Evolutionary conservation across 2,888 invertebrate species (phyloP).

Genomic region (Chrysodeixis includens): DNA sequence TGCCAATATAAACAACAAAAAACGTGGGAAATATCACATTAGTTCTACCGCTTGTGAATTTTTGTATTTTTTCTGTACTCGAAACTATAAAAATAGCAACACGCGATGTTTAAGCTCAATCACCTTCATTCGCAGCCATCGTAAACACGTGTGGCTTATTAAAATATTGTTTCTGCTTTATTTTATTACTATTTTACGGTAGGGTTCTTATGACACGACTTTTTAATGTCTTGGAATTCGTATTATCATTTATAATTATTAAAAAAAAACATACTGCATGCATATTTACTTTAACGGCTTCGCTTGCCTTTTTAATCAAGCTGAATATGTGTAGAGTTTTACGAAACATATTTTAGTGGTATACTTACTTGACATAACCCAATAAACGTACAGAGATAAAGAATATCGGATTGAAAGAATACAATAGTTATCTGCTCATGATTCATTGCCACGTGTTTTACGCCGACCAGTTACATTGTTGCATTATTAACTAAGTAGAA

Average conservation of each 20-base stretch:
- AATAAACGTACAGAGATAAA: too few species aligned
- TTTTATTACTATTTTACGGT: slow-evolving; percentile 40
- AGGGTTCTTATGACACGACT: slow-evolving; percentile 10
- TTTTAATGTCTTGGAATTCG: slow-evolving; percentile 26
- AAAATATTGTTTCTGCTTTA: slow-evolving; percentile 36
- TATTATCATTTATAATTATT: slow-evolving; percentile 21
- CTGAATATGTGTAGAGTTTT: too few species aligned
- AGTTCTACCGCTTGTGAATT: slow-evolving; percentile 45
- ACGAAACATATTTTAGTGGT: too few species aligned
- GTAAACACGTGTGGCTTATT: slow-evolving; percentile 34
- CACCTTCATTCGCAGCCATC: slow-evolving; percentile 36
- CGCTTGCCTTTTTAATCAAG: too few species aligned
- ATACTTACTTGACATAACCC: too few species aligned
- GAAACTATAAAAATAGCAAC: slow-evolving; percentile 54
- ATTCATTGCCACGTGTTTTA: slow-evolving; percentile 1
- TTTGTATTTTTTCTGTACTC: slow-evolving; percentile 13
- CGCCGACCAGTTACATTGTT: not conserved
- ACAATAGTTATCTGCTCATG: not conserved
- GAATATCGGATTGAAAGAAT: not conserved
- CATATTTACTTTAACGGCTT: too few species aligned
- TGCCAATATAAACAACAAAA: slow-evolving; percentile 40
- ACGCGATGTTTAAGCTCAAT: slow-evolving; percentile 52
- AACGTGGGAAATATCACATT: slow-evolving; percentile 53
- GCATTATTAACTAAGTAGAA: not conserved
- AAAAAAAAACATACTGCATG: not conserved